Conservation (phyloP, 2,888 invertebrate species). For the Melanostoma scalare region DNA sequence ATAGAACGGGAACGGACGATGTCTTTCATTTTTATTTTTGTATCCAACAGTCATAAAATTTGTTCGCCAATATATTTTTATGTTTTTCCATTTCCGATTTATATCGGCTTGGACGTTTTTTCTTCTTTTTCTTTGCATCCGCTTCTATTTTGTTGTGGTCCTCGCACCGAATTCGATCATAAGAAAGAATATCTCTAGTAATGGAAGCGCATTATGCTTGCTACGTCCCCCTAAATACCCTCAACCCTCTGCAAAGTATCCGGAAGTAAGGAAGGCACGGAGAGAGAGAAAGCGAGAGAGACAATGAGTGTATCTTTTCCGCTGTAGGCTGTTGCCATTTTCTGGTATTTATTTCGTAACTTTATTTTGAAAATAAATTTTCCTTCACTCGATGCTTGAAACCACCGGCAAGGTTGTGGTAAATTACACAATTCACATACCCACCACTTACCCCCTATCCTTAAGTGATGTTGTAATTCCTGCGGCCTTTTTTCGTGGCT, state of each 20-base stretch:
- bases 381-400: background rate
- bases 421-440: slow-evolving; percentile 31
- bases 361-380: slow-evolving; percentile 45
- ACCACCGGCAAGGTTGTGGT: background rate
- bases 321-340: slow-evolving; percentile 53
- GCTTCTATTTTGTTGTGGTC: no score
- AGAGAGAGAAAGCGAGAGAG: no score
- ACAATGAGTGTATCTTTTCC: slow-evolving; percentile 46
- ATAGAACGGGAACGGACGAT: background rate
- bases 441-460: background rate
- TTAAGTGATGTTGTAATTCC: background rate
- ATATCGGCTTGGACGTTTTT: slow-evolving; percentile 27
- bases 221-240: background rate
- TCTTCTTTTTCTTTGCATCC: background rate
- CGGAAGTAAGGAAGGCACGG: slow-evolving; percentile 5
- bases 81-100: slow-evolving; percentile 70
- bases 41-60: slow-evolving; percentile 61
- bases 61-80: slow-evolving; percentile 69
- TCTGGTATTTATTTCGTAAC: slow-evolving; percentile 52
- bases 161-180: slow-evolving; percentile 41
- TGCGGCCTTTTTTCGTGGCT: background rate
- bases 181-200: slow-evolving; percentile 40
- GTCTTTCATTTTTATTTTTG: slow-evolving; percentile 57
- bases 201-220: slow-evolving; percentile 18
- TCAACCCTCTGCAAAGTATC: slow-evolving; percentile 22